Evolutionary conservation across 1,140 invertebrate species (phyloP), one percentile per base, ranked within the genome.

Genomic region (Drosophila kohkoa): DNA sequence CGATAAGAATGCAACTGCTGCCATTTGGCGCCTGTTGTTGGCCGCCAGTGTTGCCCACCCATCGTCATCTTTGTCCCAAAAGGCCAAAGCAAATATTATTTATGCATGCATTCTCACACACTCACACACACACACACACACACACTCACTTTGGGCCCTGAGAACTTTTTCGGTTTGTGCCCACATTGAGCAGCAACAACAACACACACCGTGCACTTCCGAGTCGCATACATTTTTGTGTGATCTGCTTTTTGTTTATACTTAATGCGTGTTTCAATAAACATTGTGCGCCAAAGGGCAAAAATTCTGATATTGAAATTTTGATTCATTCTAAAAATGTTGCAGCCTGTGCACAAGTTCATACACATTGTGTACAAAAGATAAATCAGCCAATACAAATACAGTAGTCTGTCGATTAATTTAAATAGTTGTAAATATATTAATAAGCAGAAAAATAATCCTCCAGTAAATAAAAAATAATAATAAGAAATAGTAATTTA

Each of bases 231-330:
- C 57, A 75, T 43, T 72, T 79, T 75, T 57, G 73, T 87, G 65
- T 54, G 68, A 41, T 58, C 54, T 52, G 41, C 51, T 82, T 79
- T 83, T 87, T 87, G 68, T 87, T 87, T 87, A 83, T 71, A 83
- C 83, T 81, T 81, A 75, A 79, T 67, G 70, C 80, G 77, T 78
- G 71, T 75, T 75, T 78, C 80, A 87, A 87, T 82, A 87, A 87
- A 87, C 80, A 77, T 66, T 41, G 43, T 30, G 62, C 38, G 57
- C 65, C 72, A 82, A 83, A 87, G 83, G 77, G 83, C 83, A 88
- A 77, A 77, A 68, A 72, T 80, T 69, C 46, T 63, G 48, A 75
- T 82, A 77, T 70, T 78, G 65, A 66, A 71, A 73, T 70, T 13
- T 64, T 41, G 13, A 49, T 45, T 52, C 35, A 57, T 45, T 20